phyloP scores from a whole-genome alignment of 2,888 invertebrate species.

The Trichopoda pennipes region DNA sequence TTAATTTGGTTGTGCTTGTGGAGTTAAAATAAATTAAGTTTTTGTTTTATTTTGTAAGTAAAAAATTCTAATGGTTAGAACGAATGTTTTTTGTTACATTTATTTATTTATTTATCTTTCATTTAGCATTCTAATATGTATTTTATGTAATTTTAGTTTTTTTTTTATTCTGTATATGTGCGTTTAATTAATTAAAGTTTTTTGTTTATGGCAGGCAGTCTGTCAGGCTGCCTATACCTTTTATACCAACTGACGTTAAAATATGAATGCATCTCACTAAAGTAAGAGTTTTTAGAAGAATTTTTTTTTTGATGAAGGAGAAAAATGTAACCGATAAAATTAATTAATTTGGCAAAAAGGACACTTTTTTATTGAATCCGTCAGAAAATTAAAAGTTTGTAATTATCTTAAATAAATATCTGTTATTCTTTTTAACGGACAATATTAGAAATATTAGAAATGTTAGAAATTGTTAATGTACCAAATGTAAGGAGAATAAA shows the following conservation, averaged over 20 bases:
- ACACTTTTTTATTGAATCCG: no score
- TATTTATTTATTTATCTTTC: neutral
- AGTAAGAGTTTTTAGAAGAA: neutral
- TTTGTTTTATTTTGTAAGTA: neutral
- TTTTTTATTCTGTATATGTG: neutral
- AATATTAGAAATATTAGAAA: no score
- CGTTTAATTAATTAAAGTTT: constrained; percentile 33
- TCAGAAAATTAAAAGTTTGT: no score
- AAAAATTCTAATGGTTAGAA: constrained; percentile 52
- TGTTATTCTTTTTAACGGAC: no score
- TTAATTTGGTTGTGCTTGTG: neutral
- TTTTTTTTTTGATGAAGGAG: neutral
- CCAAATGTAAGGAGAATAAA: no score
- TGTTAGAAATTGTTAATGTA: no score
- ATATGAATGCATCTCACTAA: neutral
- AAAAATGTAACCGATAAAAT: no score
- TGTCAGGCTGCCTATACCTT: neutral
- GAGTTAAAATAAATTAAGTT: neutral
- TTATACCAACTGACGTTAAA: constrained; percentile 15
- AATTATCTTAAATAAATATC: no score
- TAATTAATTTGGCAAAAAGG: no score
- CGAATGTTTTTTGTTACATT: constrained; percentile 9
- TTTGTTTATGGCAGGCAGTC: constrained; percentile 29
- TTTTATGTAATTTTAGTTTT: neutral
- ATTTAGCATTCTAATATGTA: neutral